Conservation (phyloP, 2,888 invertebrate genomes). For the Ichneumoninae sp. region DNA sequence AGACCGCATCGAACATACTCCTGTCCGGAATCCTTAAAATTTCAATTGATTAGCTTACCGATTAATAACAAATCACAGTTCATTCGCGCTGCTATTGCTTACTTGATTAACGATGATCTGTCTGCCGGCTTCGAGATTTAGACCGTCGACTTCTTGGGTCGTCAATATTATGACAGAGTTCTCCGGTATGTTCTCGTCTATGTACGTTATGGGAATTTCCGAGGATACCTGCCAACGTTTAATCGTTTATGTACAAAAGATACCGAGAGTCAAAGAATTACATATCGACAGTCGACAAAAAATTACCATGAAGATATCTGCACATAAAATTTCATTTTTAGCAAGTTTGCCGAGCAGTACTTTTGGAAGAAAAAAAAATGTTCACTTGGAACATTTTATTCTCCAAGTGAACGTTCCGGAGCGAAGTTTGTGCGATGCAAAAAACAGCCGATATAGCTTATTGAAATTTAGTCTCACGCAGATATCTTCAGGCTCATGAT, state of each 20-base stretch:
- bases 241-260: background rate
- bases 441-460: no score
- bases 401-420: no score
- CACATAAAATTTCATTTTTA: background rate
- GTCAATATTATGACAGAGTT: constrained; percentile 83
- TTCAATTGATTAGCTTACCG: background rate
- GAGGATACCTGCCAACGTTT: constrained; percentile 74
- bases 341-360: no score
- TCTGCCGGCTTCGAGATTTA: constrained; percentile 78
- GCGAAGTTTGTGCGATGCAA: no score
- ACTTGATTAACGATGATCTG: constrained; percentile 81
- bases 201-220: constrained; percentile 82
- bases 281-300: background rate
- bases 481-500: no score
- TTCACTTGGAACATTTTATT: no score
- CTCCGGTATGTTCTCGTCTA: constrained; percentile 81
- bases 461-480: no score
- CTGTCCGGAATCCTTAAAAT: constrained; percentile 75
- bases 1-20: constrained; percentile 78
- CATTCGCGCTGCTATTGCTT: constrained; percentile 44
- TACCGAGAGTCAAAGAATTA: background rate
- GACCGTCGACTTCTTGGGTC: constrained; percentile 78
- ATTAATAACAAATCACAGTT: background rate
- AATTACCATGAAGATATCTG: background rate
- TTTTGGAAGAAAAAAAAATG: no score